Percentiles rank a stretch among this genome's conserved stretches.
Evolutionary conservation across 2,888 invertebrate species (phyloP).

Genomic region (Chrysolina oricalcia): DNA sequence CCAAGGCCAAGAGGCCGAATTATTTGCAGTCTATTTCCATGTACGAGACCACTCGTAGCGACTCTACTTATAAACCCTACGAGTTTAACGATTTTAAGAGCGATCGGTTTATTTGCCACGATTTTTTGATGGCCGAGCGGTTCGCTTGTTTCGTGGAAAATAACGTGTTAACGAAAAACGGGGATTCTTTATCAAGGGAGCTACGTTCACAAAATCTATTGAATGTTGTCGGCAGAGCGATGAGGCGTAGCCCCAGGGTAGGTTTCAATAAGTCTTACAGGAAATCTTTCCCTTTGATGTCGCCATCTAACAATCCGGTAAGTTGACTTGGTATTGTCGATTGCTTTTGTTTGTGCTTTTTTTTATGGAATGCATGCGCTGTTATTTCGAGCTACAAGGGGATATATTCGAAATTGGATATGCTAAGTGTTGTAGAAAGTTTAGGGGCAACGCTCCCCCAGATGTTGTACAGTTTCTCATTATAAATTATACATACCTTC

Average conservation of each 20-base stretch:
- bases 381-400: background rate
- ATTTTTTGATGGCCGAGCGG: conserved; percentile 64
- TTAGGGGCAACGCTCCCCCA: too few species aligned
- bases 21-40: conserved; percentile 47
- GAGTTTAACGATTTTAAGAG: conserved; percentile 44
- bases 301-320: conserved; percentile 51
- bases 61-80: conserved; percentile 35
- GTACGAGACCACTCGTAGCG: conserved; percentile 43
- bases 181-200: conserved; percentile 30
- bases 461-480: too few species aligned
- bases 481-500: too few species aligned
- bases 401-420: background rate
- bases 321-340: conserved; percentile 40
- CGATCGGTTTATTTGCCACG: conserved; percentile 57
- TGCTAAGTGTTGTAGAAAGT: background rate
- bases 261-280: conserved; percentile 53
- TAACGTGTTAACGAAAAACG: conserved; percentile 32
- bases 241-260: conserved; percentile 42
- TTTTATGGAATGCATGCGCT: conserved; percentile 1
- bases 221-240: conserved; percentile 33
- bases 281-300: conserved; percentile 59
- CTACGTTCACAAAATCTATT: conserved; percentile 39
- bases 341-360: conserved; percentile 2
- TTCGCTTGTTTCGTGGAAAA: conserved; percentile 57
- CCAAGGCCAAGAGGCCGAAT: conserved; percentile 28